Percentiles rank a stretch among this genome's conserved stretches.
phyloP scores from a whole-genome alignment of 2,797 vertebrate species.

The Muscicapa comitata region DNA sequence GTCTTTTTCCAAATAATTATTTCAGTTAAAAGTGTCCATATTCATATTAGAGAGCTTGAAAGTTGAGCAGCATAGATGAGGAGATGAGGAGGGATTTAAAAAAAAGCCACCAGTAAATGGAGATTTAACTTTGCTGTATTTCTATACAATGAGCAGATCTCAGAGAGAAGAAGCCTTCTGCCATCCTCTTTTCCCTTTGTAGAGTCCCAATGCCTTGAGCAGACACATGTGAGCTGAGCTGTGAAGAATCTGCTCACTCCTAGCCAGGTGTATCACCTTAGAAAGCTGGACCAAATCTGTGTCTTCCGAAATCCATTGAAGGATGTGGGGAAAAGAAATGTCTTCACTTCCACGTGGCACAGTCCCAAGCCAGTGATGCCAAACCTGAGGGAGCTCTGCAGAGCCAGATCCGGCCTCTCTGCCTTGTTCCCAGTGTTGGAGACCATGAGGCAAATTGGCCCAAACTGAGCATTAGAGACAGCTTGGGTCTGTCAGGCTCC shows the following conservation, averaged over 20 bases:
- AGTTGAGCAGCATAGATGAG: background rate
- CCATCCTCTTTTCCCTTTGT: background rate
- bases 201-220: rapidly evolving
- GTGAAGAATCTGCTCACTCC: background rate
- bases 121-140: background rate
- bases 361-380: background rate
- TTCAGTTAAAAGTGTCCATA: background rate
- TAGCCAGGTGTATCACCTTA: background rate
- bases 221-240: rapidly evolving
- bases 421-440: background rate
- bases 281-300: background rate
- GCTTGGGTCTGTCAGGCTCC: conserved; percentile 18
- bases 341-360: background rate
- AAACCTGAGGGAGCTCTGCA: background rate
- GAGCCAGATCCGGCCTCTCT: background rate
- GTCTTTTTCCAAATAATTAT: background rate
- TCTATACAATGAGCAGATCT: too few species aligned
- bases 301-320: background rate
- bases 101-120: background rate
- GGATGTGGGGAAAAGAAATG: background rate
- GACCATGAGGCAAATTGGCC: background rate
- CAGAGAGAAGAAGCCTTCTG: background rate
- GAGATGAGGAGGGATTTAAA: background rate
- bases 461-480: background rate
- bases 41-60: background rate